Evolutionary conservation across 1,140 invertebrate genomes (phyloP), one percentile per base, ranked within the genome.

Genomic region (Drosophila baimaii): DNA sequence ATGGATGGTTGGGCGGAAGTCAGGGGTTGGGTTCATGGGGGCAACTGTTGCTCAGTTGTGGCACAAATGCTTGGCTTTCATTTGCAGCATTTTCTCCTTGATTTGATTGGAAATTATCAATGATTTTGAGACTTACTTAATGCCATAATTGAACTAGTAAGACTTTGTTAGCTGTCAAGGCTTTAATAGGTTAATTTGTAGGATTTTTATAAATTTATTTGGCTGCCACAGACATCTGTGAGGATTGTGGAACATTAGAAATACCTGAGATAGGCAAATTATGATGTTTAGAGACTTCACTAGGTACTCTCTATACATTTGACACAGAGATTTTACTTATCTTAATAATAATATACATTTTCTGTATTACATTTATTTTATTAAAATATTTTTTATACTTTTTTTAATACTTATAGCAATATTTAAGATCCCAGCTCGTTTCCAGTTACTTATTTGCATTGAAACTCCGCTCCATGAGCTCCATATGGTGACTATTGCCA

Each of bases 1-100:
- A 23, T 21, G n/a, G 13, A 41, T 19, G 7, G 39, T 35, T 19
- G 39, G 31, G 9, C 17, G 31, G 13, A 21, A 64, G 33, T 46
- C 29, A 21, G 9, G 31, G 31, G 31, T 66, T 15, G 31, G 31
- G 31, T 66, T 65, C 25, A 46, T n/a, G 19, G 31, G 9, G 31
- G 4, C 31, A 49, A 37, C 17, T 12, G 61, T 31, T 47, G 41
- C 31, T 49, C 12, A 35, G 64, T 29, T 65, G 25, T 65, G 64
- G 23, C 41, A 27, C 13, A 25, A 35, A 19, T 35, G 19, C 2
- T 54, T 54, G 21, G 13, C 21, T 33, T 33, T 15, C 8, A 0
- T 44, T 63, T 25, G 12, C 1, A 4, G 0, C 2, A 27, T 23
- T 27, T 65, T 13, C 27, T 17, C 5, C 15, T 10, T 21, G 12